Conservation (phyloP, 2,113 vertebrate species). For the Bungarus multicinctus region DNA sequence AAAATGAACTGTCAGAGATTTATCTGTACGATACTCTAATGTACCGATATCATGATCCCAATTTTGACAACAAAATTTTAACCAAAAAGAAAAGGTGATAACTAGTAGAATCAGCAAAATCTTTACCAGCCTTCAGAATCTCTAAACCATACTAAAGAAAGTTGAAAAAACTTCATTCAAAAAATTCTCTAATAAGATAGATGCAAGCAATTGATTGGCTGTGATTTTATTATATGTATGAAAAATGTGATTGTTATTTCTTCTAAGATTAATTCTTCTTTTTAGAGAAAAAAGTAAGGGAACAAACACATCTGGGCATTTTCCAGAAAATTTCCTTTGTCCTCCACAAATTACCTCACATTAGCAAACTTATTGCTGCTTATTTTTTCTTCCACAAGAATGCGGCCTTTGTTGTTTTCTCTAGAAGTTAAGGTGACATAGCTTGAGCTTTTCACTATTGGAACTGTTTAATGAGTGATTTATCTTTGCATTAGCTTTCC, state of each 20-base stretch:
- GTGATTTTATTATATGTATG: neutral
- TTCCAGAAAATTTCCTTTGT: neutral
- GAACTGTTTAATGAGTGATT: slow-evolving; percentile 9
- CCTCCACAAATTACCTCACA: neutral
- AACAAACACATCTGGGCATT: neutral
- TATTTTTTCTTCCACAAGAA: neutral
- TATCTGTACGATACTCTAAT: neutral
- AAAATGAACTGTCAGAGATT: neutral
- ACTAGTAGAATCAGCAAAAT: neutral
- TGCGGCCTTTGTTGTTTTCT: slow-evolving; percentile 7
- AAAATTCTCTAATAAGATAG: neutral
- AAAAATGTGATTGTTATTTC: neutral
- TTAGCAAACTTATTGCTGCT: neutral
- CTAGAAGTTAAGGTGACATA: accelerated
- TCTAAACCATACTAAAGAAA: neutral
- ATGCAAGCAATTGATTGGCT: neutral
- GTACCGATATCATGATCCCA: neutral
- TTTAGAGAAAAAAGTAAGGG: neutral
- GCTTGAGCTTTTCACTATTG: slow-evolving; percentile 5
- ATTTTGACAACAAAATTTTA: neutral
- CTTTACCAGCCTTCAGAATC: neutral
- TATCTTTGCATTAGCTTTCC: slow-evolving; percentile 35
- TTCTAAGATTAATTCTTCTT: neutral
- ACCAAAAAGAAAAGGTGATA: neutral
- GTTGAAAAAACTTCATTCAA: neutral